Conservation (phyloP, 1,140 invertebrate species). For the Cotesia glomerata region DNA sequence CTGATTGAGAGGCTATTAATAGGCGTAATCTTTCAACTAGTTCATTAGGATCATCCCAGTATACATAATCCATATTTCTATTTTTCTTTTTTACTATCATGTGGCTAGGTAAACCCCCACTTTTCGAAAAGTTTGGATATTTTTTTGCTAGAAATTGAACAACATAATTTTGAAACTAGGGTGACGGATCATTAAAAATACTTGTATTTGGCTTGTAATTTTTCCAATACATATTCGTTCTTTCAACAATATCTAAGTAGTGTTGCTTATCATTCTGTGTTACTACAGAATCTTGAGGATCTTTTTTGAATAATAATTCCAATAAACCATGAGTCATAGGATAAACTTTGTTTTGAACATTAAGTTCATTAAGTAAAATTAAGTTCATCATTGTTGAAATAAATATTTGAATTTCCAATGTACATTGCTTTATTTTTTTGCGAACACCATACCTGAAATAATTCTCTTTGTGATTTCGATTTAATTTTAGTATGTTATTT, state of each 20-base stretch:
- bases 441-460: too few species aligned
- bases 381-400: background rate
- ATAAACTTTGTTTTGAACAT: too few species aligned
- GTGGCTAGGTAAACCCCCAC: background rate
- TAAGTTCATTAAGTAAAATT: too few species aligned
- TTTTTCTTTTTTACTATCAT: background rate
- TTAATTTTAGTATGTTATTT: too few species aligned
- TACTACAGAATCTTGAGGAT: background rate
- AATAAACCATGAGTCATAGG: background rate
- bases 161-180: background rate
- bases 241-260: conserved; percentile 2
- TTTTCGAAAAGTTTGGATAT: background rate
- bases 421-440: too few species aligned
- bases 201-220: background rate
- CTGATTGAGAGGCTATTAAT: background rate
- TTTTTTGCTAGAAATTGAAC: background rate
- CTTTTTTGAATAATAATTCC: conserved; percentile 15
- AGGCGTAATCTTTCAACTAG: background rate
- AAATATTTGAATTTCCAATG: conserved; percentile 6
- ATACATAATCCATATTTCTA: conserved; percentile 3
- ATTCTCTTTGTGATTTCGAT: too few species aligned
- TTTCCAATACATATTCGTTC: conserved; percentile 13
- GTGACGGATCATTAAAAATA: background rate
- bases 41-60: conserved; percentile 14
- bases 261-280: conserved; percentile 2